Evolutionary conservation across 2,888 invertebrate species (phyloP).

Genomic region (Branchellion lobata): DNA sequence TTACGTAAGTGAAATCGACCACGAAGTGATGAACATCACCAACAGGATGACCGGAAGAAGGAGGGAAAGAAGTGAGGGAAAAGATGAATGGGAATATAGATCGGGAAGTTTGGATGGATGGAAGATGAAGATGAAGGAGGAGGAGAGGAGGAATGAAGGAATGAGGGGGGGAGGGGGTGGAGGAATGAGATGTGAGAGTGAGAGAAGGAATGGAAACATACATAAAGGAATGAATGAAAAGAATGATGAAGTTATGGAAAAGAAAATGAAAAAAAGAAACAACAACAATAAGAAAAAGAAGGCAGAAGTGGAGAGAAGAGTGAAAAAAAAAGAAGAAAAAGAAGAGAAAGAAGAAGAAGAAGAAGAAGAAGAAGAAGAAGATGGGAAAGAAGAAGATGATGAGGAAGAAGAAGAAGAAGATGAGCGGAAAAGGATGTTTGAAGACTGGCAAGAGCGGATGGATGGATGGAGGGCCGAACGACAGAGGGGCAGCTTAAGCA

Average conservation of each 20-base stretch:
- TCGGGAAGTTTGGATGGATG: background rate
- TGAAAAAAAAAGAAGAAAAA: background rate
- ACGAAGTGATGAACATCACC: background rate
- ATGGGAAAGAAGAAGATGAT: too few relatives aligned
- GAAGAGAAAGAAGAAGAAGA: background rate
- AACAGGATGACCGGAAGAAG: background rate
- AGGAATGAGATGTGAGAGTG: background rate
- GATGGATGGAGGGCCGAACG: background rate
- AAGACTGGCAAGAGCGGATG: background rate
- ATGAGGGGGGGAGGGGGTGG: background rate
- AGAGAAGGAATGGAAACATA: too few relatives aligned
- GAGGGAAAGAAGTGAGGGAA: background rate
- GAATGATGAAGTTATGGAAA: background rate
- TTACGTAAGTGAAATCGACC: constrained; percentile 1
- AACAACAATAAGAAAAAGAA: too few relatives aligned
- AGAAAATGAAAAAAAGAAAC: background rate
- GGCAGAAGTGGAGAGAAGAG: too few relatives aligned
- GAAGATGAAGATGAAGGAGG: background rate
- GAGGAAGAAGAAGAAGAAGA: too few relatives aligned
- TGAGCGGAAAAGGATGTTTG: background rate
- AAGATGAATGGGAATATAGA: background rate
- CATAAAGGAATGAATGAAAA: too few relatives aligned
- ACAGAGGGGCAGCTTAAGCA: background rate
- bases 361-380: background rate
- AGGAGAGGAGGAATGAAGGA: background rate